phyloP scores from a whole-genome alignment of 2,797 vertebrate genomes.

The Acanthiza pusilla region DNA sequence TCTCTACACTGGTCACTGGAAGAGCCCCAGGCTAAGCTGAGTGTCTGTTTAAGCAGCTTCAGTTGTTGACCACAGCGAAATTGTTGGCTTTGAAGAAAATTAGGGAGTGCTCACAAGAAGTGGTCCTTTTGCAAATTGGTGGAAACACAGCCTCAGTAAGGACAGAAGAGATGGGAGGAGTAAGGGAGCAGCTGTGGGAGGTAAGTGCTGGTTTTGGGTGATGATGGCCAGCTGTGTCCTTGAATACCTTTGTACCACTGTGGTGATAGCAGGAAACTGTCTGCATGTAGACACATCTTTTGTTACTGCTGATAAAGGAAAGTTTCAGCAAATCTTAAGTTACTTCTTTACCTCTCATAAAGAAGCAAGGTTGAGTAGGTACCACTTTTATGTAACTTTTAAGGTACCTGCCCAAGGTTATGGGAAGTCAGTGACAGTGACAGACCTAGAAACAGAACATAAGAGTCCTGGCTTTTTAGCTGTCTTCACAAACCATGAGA shows the following conservation, averaged over 20 bases:
- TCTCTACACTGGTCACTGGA: neutral
- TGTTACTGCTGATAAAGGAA: neutral
- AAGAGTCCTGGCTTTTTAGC: neutral
- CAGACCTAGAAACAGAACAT: neutral
- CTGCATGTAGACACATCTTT: neutral
- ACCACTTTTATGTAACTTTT: neutral
- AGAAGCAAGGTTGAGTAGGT: neutral
- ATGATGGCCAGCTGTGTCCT: neutral
- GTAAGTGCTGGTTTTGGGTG: neutral
- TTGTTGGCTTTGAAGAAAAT: neutral
- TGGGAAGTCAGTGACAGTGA: neutral
- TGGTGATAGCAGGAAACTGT: neutral
- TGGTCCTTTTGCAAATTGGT: neutral
- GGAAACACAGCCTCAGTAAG: neutral
- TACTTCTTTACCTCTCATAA: neutral
- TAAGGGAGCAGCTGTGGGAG: neutral
- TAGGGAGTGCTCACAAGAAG: neutral
- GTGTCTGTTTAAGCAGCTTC: neutral
- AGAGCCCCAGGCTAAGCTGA: neutral
- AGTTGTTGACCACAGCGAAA: neutral
- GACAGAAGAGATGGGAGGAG: neutral
- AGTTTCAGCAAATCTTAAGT: neutral
- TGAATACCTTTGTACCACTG: neutral
- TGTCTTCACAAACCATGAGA: neutral
- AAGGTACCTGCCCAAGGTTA: neutral